Base-by-base conservation (phyloP, 1,140 invertebrate genomes). In the Heliothis subflexa region DNA sequence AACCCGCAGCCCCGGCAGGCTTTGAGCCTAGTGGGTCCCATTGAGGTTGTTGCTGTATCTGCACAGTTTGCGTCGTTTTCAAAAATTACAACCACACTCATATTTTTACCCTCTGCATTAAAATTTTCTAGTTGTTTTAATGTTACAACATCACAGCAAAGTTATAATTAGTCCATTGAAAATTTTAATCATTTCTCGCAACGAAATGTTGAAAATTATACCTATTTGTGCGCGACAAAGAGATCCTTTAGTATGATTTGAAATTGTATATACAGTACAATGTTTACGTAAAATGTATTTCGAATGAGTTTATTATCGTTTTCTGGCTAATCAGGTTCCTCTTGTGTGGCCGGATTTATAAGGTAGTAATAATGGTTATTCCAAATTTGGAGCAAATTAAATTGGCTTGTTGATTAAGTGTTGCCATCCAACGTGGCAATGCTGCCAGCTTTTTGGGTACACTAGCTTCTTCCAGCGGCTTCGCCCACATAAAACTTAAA, bases 141-240 rank as follows among this genome's bases (percentile, higher is more conserved):
- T 13, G 45, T 16, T 7, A 25, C n/a, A 52, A 12, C 25, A 33
- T 33, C 45, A 12, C 21, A 70, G 28, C 45, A 73, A 73, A 73
- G 71, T 73, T 73, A 73, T 73, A 73, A 73, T 73, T 73, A 73
- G 71, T 59, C 40, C 33, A 73, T 57, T 57, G 54, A 73, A 70
- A 49, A 73, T 57, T 73, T 73, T 73, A 73, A 71, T 71, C 50
- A 54, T 40, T 71, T 40, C 50, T 25, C 21, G 25, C 68, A 71
- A 55, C 59, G 52, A 47, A 45, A 57, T 40, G 14, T 45, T 62
- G 33, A 13, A 47, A 40, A 59, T 47, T 66, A 49, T 21, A 59
- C 28, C n/a, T n/a, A n/a, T n/a, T 21, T 21, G 14, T 12, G 45
- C 50, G 62, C 9, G 21, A 52, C 49, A 70, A 28, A n/a, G 11